These are phyloP conservation scores for Scaptomyza polygonia DNA, from an alignment of 2,888 invertebrate species.

Conservation along the genomic window DNA sequence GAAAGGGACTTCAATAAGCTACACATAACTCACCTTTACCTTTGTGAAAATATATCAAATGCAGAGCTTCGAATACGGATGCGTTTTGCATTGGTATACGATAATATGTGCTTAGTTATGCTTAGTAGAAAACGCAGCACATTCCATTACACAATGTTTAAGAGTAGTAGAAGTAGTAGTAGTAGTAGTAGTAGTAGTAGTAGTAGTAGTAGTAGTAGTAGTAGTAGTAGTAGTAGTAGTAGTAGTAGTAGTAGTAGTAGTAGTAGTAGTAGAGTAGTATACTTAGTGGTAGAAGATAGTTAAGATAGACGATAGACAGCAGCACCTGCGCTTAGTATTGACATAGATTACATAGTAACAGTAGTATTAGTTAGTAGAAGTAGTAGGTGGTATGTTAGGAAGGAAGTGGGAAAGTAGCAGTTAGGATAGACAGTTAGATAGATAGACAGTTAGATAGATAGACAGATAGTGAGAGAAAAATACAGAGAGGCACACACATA, in stretches of 20 bases:
- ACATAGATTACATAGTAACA: slow-evolving; percentile 27
- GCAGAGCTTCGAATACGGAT: slow-evolving; percentile 40
- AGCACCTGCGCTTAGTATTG: slow-evolving; percentile 43
- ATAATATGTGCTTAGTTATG: slow-evolving; percentile 54
- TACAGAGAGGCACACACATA: slow-evolving; percentile 58
- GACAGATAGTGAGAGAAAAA: slow-evolving; percentile 37
- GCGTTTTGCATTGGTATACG: slow-evolving; percentile 36
- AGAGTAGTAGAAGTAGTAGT: slow-evolving; percentile 16
- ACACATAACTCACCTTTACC: slow-evolving; percentile 51
- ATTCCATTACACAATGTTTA: slow-evolving; percentile 60
- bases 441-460: slow-evolving; percentile 34
- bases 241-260: slow-evolving; percentile 16
- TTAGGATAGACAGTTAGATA: slow-evolving; percentile 25
- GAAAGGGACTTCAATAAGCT: slow-evolving; percentile 21
- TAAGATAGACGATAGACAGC: slow-evolving; percentile 41
- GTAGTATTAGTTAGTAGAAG: neutral
- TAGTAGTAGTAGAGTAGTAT: slow-evolving; percentile 27
- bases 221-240: slow-evolving; percentile 27
- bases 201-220: slow-evolving; percentile 32
- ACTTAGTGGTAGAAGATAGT: slow-evolving; percentile 40
- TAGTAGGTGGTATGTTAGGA: slow-evolving; percentile 15
- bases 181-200: slow-evolving; percentile 29
- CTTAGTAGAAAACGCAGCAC: slow-evolving; percentile 63
- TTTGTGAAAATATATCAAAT: slow-evolving; percentile 14
- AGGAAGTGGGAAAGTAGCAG: slow-evolving; percentile 22